A percentile compares a stretch with the other conserved stretches of the same genome.
Evolutionary conservation across 2,113 vertebrate genomes (phyloP).

Genomic region (Casuarius casuarius): DNA sequence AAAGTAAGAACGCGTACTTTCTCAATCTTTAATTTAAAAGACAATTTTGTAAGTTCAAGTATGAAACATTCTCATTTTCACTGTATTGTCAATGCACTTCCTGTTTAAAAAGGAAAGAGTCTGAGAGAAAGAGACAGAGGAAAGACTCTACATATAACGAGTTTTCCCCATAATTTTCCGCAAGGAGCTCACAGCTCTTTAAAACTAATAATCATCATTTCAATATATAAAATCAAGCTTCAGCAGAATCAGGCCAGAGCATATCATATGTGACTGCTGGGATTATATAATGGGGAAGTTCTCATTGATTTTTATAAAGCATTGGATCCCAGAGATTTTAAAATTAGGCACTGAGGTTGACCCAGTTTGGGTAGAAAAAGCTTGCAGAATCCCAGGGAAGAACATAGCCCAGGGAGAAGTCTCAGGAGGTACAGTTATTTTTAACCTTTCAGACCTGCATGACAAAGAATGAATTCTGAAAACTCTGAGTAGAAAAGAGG

Average conservation of each 20-base stretch:
- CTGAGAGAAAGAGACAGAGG: not conserved
- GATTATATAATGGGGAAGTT: conserved; percentile 66
- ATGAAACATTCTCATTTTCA: not conserved
- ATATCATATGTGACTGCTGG: conserved; percentile 43
- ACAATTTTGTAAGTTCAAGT: not conserved
- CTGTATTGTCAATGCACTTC: not conserved
- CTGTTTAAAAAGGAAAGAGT: not conserved
- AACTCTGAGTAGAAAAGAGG: conserved; percentile 51
- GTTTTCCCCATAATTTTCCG: conserved; percentile 35
- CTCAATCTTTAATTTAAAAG: not conserved
- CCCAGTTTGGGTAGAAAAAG: conserved; percentile 70
- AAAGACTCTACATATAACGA: not conserved
- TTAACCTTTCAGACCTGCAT: conserved; percentile 70
- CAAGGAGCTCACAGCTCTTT: conserved; percentile 63
- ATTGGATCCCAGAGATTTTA: conserved; percentile 70
- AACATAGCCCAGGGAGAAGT: conserved; percentile 53
- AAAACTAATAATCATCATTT: conserved; percentile 73
- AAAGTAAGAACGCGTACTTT: not conserved
- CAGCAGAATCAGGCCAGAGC: conserved; percentile 50
- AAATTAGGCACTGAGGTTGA: conserved; percentile 66
- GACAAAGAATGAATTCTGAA: conserved; percentile 69
- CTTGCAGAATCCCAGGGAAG: conserved; percentile 64
- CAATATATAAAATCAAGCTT: conserved; percentile 68
- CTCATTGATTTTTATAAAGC: conserved; percentile 65
- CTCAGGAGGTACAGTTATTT: conserved; percentile 73